phyloP scores from a whole-genome alignment of 2,888 invertebrate species.

The Drosophila setosimentum region DNA sequence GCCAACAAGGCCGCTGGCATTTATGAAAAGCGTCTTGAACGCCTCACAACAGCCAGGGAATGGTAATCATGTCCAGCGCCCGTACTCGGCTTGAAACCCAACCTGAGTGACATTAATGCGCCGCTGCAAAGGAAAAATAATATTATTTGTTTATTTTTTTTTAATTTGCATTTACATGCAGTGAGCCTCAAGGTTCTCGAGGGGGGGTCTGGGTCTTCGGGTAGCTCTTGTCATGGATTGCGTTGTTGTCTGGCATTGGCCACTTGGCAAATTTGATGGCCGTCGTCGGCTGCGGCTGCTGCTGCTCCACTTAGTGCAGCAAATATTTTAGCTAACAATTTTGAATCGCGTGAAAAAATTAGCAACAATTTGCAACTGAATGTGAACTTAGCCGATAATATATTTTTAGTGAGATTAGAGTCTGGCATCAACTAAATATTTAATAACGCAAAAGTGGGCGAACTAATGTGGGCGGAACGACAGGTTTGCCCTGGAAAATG shows the following conservation, averaged over 20 bases:
- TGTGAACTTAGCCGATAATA: slow-evolving; percentile 41
- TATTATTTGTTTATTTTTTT: slow-evolving; percentile 31
- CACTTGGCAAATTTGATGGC: slow-evolving; percentile 25
- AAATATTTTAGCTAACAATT: slow-evolving; percentile 65
- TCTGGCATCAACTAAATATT: slow-evolving; percentile 46
- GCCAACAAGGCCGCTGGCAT: slow-evolving; percentile 72
- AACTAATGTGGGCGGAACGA: slow-evolving; percentile 2
- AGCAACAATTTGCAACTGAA: slow-evolving; percentile 62
- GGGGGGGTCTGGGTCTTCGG: slow-evolving; percentile 15
- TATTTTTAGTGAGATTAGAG: slow-evolving; percentile 7
- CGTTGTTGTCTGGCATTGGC: slow-evolving; percentile 46
- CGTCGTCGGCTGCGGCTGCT: slow-evolving; percentile 2
- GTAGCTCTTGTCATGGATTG: slow-evolving; percentile 1
- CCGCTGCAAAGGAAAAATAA: slow-evolving; percentile 62
- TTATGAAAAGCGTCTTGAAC: slow-evolving; percentile 50
- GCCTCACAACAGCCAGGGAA: slow-evolving; percentile 26
- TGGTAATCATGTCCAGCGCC: slow-evolving; percentile 58
- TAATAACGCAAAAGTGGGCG: slow-evolving; percentile 24
- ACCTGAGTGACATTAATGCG: slow-evolving; percentile 63
- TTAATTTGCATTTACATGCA: slow-evolving; percentile 52
- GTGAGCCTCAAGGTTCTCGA: slow-evolving; percentile 60
- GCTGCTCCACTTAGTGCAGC: slow-evolving; percentile 64
- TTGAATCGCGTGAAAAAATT: slow-evolving; percentile 62
- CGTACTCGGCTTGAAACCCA: slow-evolving; percentile 14
- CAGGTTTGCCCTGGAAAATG: slow-evolving; percentile 66